Base-by-base conservation (phyloP, 64 coral and sea anemone genomes). In the Actinia equina region DNA sequence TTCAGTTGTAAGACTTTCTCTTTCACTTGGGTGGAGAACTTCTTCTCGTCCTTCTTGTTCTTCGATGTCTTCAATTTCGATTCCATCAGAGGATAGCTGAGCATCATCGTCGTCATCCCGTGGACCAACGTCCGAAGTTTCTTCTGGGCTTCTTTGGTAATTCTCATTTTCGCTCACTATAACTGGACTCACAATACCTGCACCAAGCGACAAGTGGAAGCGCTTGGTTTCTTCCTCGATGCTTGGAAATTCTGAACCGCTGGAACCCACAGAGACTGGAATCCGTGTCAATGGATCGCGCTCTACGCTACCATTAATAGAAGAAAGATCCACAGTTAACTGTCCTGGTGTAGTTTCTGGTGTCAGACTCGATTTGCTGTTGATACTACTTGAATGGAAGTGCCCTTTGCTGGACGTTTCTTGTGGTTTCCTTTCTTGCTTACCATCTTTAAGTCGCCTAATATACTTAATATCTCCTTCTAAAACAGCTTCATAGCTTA, bases 381-480 rank as follows among this genome's bases (percentile, higher is more conserved):
- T 54, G 26, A 61, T 23, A 43, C 86, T 82, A 53, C 56, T 49
- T 59, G 91, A 46, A 41, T 55, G 52, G 17, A 41, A 59, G 11
- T 56, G 52, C 59, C 19, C 17, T 87, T 51, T 76, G 20, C 70
- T 87, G 22, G 71, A 63, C 18, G 44, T 55, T 55, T 26, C 62
- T 56, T 69, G 27, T 7, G 22, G 22, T 74, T 74, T 74, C 5
- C 12, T 26, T 13, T 74, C 69, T 59, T 55, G 52, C 22, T 42
- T 84, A 14, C 44, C 20, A 26, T 30, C 41, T 52, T 62, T 69
- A 22, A 14, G 37, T 77, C 88, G 81, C 44, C 64, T 56, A 25
- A 96, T 62, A 82, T 96, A 93, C 17, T 96, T 87, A 0, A 89
- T 81, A 85, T 93, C 88, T 59, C 91, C 91, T 87, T 96, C 91